These are phyloP conservation scores for Drosophila sproati DNA, from an alignment of 1,140 invertebrate genomes.

Conservation along the genomic window DNA sequence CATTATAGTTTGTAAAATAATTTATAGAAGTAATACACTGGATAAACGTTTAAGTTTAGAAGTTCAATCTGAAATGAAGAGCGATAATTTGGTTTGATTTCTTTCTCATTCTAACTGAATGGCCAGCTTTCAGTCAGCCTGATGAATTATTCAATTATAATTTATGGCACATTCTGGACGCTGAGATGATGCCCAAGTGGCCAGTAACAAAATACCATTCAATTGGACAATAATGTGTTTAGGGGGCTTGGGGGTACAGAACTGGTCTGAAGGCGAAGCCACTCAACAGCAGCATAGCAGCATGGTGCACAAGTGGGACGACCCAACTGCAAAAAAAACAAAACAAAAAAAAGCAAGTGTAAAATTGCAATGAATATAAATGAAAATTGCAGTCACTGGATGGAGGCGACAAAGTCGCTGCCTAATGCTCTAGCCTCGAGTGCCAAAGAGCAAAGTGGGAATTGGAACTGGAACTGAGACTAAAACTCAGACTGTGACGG, in stretches of 20 bases:
- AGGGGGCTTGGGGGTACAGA: not conserved
- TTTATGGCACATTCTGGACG: conserved; percentile 12
- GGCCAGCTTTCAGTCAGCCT: too few relatives aligned
- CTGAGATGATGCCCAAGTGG: conserved; percentile 12
- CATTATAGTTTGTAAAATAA: too few relatives aligned
- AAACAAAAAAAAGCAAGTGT: conserved; percentile 1
- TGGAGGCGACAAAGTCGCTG: conserved; percentile 17
- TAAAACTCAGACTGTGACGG: conserved; percentile 37
- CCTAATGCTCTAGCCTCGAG: conserved; percentile 31
- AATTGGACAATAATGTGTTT: not conserved
- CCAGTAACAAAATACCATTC: conserved; percentile 5
- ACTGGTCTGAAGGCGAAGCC: conserved; percentile 24
- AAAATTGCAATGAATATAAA: conserved; percentile 54
- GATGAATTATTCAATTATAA: not conserved
- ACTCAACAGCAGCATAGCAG: conserved; percentile 52
- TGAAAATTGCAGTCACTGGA: conserved; percentile 56
- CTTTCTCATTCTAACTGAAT: too few relatives aligned
- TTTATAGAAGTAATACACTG: too few relatives aligned
- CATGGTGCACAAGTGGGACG: conserved; percentile 41
- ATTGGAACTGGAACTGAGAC: conserved; percentile 29
- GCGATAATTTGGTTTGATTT: too few relatives aligned
- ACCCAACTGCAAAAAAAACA: conserved; percentile 24
- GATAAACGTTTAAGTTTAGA: too few relatives aligned
- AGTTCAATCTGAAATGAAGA: too few relatives aligned
- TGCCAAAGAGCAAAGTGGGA: conserved; percentile 31